These are phyloP conservation scores for Myripristis murdjan DNA, from an alignment of 2,797 vertebrate species.

Conservation along the genomic window DNA sequence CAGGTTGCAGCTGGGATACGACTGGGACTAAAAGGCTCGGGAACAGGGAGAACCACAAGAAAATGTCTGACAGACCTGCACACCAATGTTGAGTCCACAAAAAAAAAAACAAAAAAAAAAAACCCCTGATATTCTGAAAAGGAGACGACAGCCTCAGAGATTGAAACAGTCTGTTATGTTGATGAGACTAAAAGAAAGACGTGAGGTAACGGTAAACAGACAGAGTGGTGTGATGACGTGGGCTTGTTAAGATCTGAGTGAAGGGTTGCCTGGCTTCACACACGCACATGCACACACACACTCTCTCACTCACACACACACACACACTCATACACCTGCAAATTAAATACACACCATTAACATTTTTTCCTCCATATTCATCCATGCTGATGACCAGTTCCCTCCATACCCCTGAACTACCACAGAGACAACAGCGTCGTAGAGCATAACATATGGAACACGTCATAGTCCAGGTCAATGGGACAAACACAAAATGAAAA, in stretches of 20 bases:
- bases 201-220: conserved; percentile 52
- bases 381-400: conserved; percentile 39
- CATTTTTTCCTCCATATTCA: conserved; percentile 43
- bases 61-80: conserved; percentile 23
- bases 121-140: conserved; percentile 51
- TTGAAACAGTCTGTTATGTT: conserved; percentile 17
- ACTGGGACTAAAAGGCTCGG: background rate
- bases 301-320: conserved; percentile 29
- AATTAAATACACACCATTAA: conserved; percentile 68
- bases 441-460: background rate
- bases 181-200: conserved; percentile 38
- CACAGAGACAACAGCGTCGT: conserved; percentile 21
- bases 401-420: conserved; percentile 54
- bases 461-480: background rate
- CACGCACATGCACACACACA: conserved; percentile 19
- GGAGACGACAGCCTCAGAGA: conserved; percentile 40
- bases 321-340: conserved; percentile 29
- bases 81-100: conserved; percentile 39
- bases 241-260: conserved; percentile 69
- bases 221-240: conserved; percentile 47
- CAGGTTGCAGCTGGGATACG: background rate
- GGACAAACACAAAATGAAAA: conserved; percentile 12
- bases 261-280: conserved; percentile 49
- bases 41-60: background rate
- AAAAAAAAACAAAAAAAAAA: conserved; percentile 14